Percentiles rank a stretch among this genome's conserved stretches.
Conservation (phyloP, 2,888 invertebrate genomes). For the Sarcophaga variegata region DNA sequence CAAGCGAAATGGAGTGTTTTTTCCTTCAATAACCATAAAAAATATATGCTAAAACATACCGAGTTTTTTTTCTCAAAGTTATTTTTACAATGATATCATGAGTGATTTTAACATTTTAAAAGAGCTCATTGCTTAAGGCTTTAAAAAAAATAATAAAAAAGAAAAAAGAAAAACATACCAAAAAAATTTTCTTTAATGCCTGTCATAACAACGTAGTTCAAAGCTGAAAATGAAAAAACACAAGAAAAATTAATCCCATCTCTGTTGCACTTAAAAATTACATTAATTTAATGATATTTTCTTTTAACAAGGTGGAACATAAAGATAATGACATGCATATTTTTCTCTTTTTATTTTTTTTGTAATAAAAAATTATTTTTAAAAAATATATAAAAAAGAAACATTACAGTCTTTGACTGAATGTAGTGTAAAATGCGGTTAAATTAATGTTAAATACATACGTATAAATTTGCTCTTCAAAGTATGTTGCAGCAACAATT, state of each 20-base stretch:
- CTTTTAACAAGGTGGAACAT: neutral
- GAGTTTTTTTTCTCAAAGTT: neutral
- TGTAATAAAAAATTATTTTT: neutral
- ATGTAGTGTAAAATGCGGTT: too few relatives aligned
- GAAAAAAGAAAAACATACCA: too few relatives aligned
- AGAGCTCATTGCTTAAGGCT: conserved; percentile 8
- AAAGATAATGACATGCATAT: neutral
- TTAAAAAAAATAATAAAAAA: conserved; percentile 4
- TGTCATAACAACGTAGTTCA: neutral
- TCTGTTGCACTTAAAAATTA: neutral
- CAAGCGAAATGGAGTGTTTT: conserved; percentile 20
- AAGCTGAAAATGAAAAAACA: neutral
- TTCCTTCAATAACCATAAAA: conserved; percentile 32
- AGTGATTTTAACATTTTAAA: conserved; percentile 24
- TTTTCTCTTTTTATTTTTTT: neutral
- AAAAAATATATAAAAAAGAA: too few relatives aligned
- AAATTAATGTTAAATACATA: too few relatives aligned
- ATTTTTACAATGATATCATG: conserved; percentile 18
- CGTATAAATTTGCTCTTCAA: too few relatives aligned
- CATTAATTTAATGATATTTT: conserved; percentile 1
- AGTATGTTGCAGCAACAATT: too few relatives aligned
- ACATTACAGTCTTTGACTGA: too few relatives aligned
- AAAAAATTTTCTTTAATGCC: neutral
- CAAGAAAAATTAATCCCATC: neutral
- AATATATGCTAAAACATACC: conserved; percentile 14